Evolutionary conservation across 2,113 vertebrate genomes (phyloP).

Genomic region (Xenopus borealis): DNA sequence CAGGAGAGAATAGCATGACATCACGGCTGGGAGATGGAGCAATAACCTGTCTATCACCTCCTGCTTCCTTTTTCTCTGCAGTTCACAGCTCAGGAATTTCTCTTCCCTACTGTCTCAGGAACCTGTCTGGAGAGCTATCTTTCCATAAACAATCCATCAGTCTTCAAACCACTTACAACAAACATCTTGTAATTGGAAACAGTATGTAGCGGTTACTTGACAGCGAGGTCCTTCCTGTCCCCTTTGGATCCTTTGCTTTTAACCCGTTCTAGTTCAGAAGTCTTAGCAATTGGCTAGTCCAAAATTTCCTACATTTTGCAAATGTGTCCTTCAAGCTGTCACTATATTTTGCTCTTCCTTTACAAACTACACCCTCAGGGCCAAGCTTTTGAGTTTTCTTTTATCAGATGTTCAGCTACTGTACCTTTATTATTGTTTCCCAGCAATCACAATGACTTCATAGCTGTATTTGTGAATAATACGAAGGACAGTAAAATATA

Average conservation of each 20-base stretch:
- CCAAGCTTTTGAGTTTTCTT: too few species aligned
- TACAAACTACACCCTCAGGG: too few species aligned
- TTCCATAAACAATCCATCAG: constrained; percentile 37
- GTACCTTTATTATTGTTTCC: too few species aligned
- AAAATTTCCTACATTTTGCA: too few species aligned
- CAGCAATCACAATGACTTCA: too few species aligned
- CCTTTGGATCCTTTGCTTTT: constrained; percentile 17
- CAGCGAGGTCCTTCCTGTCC: background rate
- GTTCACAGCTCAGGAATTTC: constrained; percentile 36
- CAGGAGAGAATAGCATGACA: constrained; percentile 31
- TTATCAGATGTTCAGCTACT: too few species aligned
- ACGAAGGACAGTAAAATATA: too few species aligned
- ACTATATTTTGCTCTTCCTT: too few species aligned
- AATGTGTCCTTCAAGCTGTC: too few species aligned
- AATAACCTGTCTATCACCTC: constrained; percentile 39
- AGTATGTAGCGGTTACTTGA: constrained; percentile 39
- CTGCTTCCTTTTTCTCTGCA: constrained; percentile 9
- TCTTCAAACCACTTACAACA: constrained; percentile 34
- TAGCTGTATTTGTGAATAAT: too few species aligned
- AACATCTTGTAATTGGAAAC: constrained; percentile 42
- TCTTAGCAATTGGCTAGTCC: too few species aligned
- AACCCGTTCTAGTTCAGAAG: constrained; percentile 2
- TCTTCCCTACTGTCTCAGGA: constrained; percentile 29
- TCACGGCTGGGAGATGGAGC: constrained; percentile 26
- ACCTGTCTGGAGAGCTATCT: constrained; percentile 38